Conservation (phyloP, 2,113 vertebrate species). For the Albula goreensis region DNA sequence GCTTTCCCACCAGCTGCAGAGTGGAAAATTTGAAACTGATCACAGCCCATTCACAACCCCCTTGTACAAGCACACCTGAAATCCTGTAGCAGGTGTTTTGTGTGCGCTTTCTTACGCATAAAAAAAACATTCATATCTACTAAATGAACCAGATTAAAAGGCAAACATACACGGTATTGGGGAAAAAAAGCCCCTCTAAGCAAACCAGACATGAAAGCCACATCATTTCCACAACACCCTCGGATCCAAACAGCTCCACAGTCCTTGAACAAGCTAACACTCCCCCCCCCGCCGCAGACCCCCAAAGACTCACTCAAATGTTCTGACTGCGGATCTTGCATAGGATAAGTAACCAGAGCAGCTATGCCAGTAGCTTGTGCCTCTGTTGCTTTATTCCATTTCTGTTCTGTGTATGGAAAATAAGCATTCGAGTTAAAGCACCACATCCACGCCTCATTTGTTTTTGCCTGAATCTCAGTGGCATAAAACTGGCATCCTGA, state of each 20-base stretch:
- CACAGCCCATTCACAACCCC: too few relatives aligned
- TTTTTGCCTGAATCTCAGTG: conserved; percentile 1
- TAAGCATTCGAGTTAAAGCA: neutral
- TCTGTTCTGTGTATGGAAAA: neutral
- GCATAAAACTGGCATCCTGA: neutral
- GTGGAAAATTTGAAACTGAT: too few relatives aligned
- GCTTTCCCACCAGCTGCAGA: too few relatives aligned
- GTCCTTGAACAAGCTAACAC: neutral
- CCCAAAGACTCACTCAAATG: neutral
- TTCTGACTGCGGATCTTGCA: neutral
- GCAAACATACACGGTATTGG: too few relatives aligned
- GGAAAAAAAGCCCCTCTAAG: too few relatives aligned
- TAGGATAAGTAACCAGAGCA: neutral
- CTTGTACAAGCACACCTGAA: too few relatives aligned
- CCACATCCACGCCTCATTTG: neutral
- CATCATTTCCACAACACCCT: neutral
- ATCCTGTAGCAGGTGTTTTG: too few relatives aligned
- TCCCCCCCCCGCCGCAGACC: neutral
- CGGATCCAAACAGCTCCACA: neutral
- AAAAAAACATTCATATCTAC: too few relatives aligned
- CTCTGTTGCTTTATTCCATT: neutral
- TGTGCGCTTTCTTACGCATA: too few relatives aligned
- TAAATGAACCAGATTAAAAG: too few relatives aligned
- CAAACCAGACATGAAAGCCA: too few relatives aligned
- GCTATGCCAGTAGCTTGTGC: neutral